phyloP scores from a whole-genome alignment of 2,797 vertebrate species.

The Tarsius wallacei region DNA sequence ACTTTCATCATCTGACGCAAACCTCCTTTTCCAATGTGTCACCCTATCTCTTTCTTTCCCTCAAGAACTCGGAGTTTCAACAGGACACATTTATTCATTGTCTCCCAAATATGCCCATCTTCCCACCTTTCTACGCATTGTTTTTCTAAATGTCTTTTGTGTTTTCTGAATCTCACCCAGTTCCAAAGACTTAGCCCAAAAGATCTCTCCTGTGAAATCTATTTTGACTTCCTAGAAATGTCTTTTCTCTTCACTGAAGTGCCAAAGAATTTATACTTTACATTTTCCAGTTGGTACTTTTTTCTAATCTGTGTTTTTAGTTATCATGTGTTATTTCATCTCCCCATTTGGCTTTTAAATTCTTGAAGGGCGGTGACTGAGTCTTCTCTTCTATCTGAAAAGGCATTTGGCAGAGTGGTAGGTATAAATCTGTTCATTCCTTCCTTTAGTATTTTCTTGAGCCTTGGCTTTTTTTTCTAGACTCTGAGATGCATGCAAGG shows the following conservation, averaged over 20 bases:
- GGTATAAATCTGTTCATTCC: background rate
- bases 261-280: background rate
- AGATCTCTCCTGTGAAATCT: background rate
- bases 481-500: background rate
- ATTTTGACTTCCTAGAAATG: slow-evolving; percentile 12
- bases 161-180: background rate
- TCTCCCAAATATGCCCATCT: background rate
- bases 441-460: background rate
- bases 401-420: background rate
- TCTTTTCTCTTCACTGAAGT: slow-evolving; percentile 22
- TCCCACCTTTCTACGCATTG: background rate
- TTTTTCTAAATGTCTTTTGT: background rate
- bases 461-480: background rate
- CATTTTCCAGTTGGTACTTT: background rate
- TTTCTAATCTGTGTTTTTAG: background rate
- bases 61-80: background rate
- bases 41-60: background rate
- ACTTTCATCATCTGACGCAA: background rate
- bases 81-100: background rate
- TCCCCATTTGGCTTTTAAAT: background rate
- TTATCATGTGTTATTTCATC: background rate
- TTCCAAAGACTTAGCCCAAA: slow-evolving; percentile 34
- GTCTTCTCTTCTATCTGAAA: background rate
- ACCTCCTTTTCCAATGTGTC: background rate
- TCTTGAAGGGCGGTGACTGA: background rate